Conservation (phyloP, 2,888 invertebrate genomes). For the Acrobasis consociella region DNA sequence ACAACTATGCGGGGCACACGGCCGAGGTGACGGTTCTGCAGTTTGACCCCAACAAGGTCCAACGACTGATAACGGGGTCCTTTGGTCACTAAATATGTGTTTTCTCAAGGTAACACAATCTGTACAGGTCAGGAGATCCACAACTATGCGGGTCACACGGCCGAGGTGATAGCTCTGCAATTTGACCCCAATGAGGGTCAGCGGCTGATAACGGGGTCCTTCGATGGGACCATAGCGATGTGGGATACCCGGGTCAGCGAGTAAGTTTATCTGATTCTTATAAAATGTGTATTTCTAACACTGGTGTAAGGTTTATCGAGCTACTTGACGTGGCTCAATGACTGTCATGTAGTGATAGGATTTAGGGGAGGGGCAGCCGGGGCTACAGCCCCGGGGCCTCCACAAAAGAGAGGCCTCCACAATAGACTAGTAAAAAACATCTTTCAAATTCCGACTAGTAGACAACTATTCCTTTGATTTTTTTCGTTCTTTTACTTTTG, state of each 20-base stretch:
- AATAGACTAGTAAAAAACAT: too few relatives aligned
- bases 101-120: neutral
- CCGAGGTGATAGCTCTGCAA: conserved; percentile 88
- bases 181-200: conserved; percentile 87
- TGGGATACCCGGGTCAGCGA: conserved; percentile 88
- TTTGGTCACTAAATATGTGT: too few relatives aligned
- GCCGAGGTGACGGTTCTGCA: conserved; percentile 89
- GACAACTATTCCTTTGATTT: too few relatives aligned
- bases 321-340: too few relatives aligned
- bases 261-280: conserved; percentile 58
- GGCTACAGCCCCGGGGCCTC: too few relatives aligned
- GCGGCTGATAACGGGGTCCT: conserved; percentile 89
- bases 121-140: conserved; percentile 82
- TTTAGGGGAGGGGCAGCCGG: too few relatives aligned
- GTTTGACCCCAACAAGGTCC: conserved; percentile 81
- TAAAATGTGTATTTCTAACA: too few relatives aligned
- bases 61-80: conserved; percentile 54
- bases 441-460: too few relatives aligned
- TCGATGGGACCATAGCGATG: conserved; percentile 88
- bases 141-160: conserved; percentile 86
- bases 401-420: too few relatives aligned
- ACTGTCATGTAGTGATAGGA: too few relatives aligned
- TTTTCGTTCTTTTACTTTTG: too few relatives aligned
- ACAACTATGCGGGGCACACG: conserved; percentile 85
- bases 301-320: too few relatives aligned